Base-by-base conservation (phyloP, 2,113 vertebrate genomes). In the Barnardius zonarius region DNA sequence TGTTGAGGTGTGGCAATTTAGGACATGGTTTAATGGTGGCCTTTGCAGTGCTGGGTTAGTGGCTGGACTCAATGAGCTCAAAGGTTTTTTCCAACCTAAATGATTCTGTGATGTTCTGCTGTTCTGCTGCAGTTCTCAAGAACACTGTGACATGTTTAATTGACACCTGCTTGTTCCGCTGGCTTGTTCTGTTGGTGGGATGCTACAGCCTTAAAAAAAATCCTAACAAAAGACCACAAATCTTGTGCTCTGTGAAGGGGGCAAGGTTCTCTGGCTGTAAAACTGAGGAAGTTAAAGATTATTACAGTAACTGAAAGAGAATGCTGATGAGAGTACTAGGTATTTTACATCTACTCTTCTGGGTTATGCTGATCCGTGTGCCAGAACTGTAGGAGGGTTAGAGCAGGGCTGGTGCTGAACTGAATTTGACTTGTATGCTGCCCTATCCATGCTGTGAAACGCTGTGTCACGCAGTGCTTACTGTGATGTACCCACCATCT, bases 71-170 rank as follows among this genome's bases (percentile, higher is more conserved):
- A 0, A 24, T 59, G 22, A 59, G 57, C 33, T 59, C 24, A 59
- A 59, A 35, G 33, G 33, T 24, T 22, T 59, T 35, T 59, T 59
- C 22, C 33, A 59, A 10, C 13, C 13, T 35, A 35, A 59, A 24
- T 35, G 57, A 23, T 35, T 59, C 57, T n/a, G 33, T 59, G 33
- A 59, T 59, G 3, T 10, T 10, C 4, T 66, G 10, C n/a, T 75
- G 23, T 20, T 73, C 7, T 9, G 41, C 7, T 54, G 43, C 23
- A 4, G 5, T 12, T 41, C 7, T 59, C 13, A 7, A 9, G 14
- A 54, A 4, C 5, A 14, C 1, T 1, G 25, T 0, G 1, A 16
- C 6, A 0, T 20, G 16, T n/a, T 0, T 0, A 17, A 41, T 10
- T 3, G 3, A 8, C 48, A 31, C 37, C 19, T 30, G 13, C 14